Evolutionary conservation across 2,888 invertebrate genomes (phyloP), one percentile per base, ranked within the genome.

Genomic region (Lasioglossum zephyrum): DNA sequence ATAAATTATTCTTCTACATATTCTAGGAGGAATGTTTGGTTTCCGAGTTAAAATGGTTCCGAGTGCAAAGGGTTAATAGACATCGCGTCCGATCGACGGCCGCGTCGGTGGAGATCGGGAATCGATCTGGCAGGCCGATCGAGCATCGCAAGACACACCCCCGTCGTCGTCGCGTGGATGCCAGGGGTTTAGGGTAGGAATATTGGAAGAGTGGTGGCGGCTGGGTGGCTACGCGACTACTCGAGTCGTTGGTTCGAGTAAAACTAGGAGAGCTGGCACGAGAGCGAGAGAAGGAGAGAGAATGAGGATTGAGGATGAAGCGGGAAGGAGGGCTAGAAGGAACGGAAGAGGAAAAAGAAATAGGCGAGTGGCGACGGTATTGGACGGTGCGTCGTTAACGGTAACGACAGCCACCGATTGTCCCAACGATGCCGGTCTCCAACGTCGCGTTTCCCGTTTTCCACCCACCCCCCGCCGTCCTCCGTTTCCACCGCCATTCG

Each of bases 381-480:
- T 93, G 93, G 93, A 91, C 90, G 92, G 83, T 87, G 91, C 91
- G 92, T 93, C 93, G 93, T 94, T 94, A 93, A 92, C 93, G 93
- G 92, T 94, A 94, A 94, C 93, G 93, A 94, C 92, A 91, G 92
- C 92, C 91, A 93, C 94, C 93, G 93, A 94, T 93, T 93, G 93
- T 93, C 92, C 91, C 92, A 92, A 93, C 94, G 93, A 92, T 90
- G 90, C 86, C 85, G 77, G 79, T 80, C 82, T 77, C 70, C 83
- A 31, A 87, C 77, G 77, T 75, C 78, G 66, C 77, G 83, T 84
- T 81, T 84, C 77, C 84, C 76, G 76, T 53, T 53, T 53, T 53
- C 53, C 53, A 63, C 63, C 36, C 63, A 31, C 63, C 63, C 36
- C 63, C 63, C 63, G 63, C 63, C 60, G 0, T 60, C 60, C 60